phyloP scores from a whole-genome alignment of 2,113 vertebrate genomes.

The Halichoerus grypus region DNA sequence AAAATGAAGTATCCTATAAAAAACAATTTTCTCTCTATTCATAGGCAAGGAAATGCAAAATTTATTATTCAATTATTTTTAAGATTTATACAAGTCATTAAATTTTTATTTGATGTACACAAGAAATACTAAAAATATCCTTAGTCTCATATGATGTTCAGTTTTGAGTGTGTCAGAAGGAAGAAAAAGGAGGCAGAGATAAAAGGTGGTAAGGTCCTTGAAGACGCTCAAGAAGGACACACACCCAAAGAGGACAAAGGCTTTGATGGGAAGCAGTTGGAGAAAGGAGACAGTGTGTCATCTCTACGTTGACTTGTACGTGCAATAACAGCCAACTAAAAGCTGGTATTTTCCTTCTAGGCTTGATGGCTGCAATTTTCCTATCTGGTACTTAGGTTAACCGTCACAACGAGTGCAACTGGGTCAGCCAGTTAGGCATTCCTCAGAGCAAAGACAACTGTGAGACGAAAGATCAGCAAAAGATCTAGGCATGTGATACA shows the following conservation, averaged over 20 bases:
- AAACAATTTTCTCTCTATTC: neutral
- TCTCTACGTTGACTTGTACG: neutral
- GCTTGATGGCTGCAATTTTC: neutral
- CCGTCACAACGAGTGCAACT: neutral
- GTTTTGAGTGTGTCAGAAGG: neutral
- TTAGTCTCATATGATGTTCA: neutral
- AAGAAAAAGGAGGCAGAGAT: neutral
- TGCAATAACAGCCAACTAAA: neutral
- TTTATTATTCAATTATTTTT: constrained; percentile 1
- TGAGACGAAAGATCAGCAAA: neutral
- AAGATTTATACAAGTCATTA: neutral
- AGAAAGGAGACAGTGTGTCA: neutral
- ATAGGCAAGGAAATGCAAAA: neutral
- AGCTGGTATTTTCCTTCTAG: neutral
- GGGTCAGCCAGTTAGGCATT: neutral
- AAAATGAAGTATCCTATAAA: neutral
- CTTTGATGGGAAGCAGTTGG: neutral
- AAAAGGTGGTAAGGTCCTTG: neutral
- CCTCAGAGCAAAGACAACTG: neutral
- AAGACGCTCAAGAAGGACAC: neutral
- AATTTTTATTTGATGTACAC: neutral
- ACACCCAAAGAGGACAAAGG: neutral
- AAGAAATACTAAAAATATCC: neutral
- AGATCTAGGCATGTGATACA: neutral
- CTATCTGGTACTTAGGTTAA: neutral